Percentiles rank a stretch among this genome's conserved stretches.
Conservation (phyloP, 2,113 vertebrate species). For the Pitta sordida region DNA sequence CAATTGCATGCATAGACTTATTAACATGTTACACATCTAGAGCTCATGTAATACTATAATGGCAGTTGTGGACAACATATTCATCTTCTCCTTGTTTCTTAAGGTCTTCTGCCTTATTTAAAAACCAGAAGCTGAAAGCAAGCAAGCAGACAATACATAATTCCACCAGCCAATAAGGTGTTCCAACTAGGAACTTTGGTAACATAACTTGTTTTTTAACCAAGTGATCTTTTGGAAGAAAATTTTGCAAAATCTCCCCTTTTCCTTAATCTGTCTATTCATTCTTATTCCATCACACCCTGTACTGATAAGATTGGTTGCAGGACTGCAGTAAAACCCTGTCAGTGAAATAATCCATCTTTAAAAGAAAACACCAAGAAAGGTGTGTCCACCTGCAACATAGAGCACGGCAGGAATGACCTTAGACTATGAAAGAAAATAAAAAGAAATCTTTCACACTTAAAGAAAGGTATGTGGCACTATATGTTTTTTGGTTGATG, state of each 20-base stretch:
- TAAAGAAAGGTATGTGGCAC: neutral
- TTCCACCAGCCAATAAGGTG: neutral
- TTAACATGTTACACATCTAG: neutral
- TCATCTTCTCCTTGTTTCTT: neutral
- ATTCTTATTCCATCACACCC: neutral
- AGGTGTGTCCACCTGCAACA: neutral
- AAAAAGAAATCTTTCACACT: neutral
- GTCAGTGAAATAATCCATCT: neutral
- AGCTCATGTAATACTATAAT: neutral
- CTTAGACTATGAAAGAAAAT: neutral
- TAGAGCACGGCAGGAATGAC: neutral
- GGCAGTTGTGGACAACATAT: neutral
- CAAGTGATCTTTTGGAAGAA: neutral
- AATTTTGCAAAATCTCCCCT: neutral
- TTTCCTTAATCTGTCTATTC: neutral
- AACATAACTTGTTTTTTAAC: neutral
- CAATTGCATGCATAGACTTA: neutral
- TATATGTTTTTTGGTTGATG: neutral
- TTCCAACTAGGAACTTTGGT: neutral
- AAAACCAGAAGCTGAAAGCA: neutral
- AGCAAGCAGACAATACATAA: neutral
- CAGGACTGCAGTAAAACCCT: neutral
- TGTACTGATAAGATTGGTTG: neutral
- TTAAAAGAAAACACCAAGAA: neutral
- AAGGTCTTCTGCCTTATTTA: neutral